Conservation (phyloP, 2,888 invertebrate genomes). For the Bellardia bayeri region DNA sequence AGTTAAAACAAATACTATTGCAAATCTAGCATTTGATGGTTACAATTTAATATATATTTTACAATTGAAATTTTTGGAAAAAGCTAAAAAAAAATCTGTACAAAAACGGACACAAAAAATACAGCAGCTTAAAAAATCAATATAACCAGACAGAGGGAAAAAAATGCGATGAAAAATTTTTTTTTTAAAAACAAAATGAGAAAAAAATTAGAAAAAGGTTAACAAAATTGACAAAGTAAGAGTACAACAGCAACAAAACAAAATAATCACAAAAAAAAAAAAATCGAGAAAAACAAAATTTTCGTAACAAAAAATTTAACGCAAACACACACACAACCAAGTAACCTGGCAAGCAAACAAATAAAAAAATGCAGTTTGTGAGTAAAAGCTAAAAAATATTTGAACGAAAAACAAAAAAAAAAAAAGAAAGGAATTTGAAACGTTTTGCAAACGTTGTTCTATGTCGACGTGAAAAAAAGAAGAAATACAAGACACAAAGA, state of each 20-base stretch:
- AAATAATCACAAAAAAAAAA: slow-evolving; percentile 50
- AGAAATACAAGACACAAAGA: not conserved
- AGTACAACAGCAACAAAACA: slow-evolving; percentile 52
- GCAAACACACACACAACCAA: not conserved
- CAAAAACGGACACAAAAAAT: slow-evolving; percentile 62
- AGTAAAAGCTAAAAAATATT: slow-evolving; percentile 47
- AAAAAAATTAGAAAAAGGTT: slow-evolving; percentile 75
- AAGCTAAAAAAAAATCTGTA: slow-evolving; percentile 37
- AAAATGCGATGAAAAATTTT: slow-evolving; percentile 73
- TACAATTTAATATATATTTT: slow-evolving; percentile 67
- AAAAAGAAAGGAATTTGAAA: slow-evolving; percentile 16
- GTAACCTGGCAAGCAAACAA: not conserved
- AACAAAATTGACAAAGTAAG: slow-evolving; percentile 70
- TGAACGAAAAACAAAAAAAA: not conserved
- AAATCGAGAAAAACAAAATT: slow-evolving; percentile 48
- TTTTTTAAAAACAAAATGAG: slow-evolving; percentile 37
- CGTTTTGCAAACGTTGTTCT: slow-evolving; percentile 52
- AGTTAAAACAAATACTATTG: slow-evolving; percentile 46
- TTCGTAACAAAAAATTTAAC: slow-evolving; percentile 20
- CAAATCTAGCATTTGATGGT: slow-evolving; percentile 63
- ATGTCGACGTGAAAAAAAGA: slow-evolving; percentile 12
- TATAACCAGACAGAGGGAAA: slow-evolving; percentile 84
- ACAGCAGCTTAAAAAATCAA: slow-evolving; percentile 82
- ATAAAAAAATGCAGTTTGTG: slow-evolving; percentile 63
- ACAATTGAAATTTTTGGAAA: slow-evolving; percentile 33